A percentile compares a stretch with the other conserved stretches of the same genome.
These are phyloP conservation scores for Brachystomella parvula DNA, from an alignment of 1,140 invertebrate species.

Conservation along the genomic window DNA sequence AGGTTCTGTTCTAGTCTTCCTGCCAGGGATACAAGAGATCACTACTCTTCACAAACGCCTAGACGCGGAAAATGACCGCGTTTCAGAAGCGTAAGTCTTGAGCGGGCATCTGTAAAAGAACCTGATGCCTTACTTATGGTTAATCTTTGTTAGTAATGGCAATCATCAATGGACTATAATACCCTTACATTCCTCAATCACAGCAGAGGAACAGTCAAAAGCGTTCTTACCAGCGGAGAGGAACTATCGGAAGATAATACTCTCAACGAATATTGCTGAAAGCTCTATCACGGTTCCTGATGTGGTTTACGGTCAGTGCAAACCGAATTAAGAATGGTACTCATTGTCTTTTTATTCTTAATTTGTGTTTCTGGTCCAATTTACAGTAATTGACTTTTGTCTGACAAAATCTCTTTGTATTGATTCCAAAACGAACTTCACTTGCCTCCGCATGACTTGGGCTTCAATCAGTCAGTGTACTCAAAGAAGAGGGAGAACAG, in stretches of 20 bases:
- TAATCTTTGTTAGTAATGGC: too few species aligned
- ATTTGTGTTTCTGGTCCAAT: constrained; percentile 29
- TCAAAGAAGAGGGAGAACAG: constrained; percentile 83
- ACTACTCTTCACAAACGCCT: constrained; percentile 41
- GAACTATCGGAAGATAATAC: constrained; percentile 70
- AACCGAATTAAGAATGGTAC: constrained; percentile 1
- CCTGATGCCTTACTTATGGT: too few species aligned
- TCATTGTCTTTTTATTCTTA: not conserved
- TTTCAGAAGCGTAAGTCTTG: too few species aligned
- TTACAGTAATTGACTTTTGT: constrained; percentile 89
- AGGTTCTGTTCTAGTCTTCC: constrained; percentile 73
- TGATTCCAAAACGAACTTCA: constrained; percentile 68
- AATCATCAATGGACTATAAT: too few species aligned
- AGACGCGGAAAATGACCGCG: constrained; percentile 39
- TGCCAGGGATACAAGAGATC: constrained; percentile 79
- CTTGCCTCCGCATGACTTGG: constrained; percentile 70
- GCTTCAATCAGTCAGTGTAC: constrained; percentile 79
- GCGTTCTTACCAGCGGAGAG: constrained; percentile 54
- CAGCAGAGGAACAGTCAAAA: constrained; percentile 56
- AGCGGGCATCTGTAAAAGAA: too few species aligned
- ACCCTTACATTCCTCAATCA: constrained; percentile 62
- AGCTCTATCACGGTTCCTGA: constrained; percentile 92
- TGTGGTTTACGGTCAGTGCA: constrained; percentile 64
- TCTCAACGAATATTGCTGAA: constrained; percentile 94
- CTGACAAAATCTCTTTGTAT: constrained; percentile 72